These are phyloP conservation scores for Melanotaenia nigrans DNA, from an alignment of 2,797 vertebrate genomes.

Conservation along the genomic window DNA sequence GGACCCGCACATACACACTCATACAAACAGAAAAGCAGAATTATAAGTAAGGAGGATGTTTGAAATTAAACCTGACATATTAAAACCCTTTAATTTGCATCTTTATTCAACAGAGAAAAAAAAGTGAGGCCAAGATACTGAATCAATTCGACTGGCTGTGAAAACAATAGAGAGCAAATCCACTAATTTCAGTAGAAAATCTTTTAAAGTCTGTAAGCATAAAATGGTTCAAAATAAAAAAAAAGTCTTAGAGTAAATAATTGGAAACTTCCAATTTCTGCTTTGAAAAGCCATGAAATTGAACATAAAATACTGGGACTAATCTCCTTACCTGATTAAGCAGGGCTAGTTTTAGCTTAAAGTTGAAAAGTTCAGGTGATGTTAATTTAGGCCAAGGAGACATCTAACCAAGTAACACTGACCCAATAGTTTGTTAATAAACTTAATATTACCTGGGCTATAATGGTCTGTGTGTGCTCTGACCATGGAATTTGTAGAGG, in stretches of 20 bases:
- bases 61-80: slow-evolving; percentile 53
- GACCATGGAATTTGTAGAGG: slow-evolving; percentile 15
- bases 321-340: slow-evolving; percentile 3
- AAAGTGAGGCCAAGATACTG: slow-evolving; percentile 43
- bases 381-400: slow-evolving; percentile 22
- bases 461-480: neutral
- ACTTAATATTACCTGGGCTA: slow-evolving; percentile 16
- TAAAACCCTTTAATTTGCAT: slow-evolving; percentile 50
- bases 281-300: slow-evolving; percentile 6
- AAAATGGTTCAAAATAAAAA: neutral
- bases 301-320: neutral
- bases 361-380: slow-evolving; percentile 19
- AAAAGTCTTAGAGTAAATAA: neutral
- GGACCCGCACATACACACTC: neutral
- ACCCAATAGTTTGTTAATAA: slow-evolving; percentile 39
- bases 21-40: slow-evolving; percentile 1
- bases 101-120: slow-evolving; percentile 48
- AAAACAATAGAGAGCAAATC: slow-evolving; percentile 46
- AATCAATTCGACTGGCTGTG: slow-evolving; percentile 48
- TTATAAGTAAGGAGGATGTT: slow-evolving; percentile 27
- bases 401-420: slow-evolving; percentile 21
- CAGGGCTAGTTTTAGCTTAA: slow-evolving; percentile 34
- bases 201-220: slow-evolving; percentile 12
- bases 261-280: neutral
- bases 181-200: slow-evolving; percentile 9